Conservation (phyloP, 2,888 invertebrate species). For the Hirtodrosophila cameraria region DNA sequence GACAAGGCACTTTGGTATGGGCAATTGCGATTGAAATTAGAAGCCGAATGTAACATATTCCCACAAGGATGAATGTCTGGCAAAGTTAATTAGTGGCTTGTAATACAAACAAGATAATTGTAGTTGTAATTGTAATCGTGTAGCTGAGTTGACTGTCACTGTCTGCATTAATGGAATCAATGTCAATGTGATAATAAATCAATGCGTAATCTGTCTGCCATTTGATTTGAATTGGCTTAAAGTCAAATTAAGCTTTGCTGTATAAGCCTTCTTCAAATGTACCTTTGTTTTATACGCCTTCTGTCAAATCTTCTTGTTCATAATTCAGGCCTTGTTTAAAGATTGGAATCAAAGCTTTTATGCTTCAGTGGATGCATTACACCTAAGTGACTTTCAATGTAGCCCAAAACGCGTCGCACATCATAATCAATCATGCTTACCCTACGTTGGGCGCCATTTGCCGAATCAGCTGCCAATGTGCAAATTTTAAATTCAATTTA, state of each 20-base stretch:
- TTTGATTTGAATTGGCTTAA: slow-evolving; percentile 11
- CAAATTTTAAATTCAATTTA: slow-evolving; percentile 18
- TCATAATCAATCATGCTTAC: slow-evolving; percentile 28
- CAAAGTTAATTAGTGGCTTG: slow-evolving; percentile 25
- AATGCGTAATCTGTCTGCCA: slow-evolving; percentile 17
- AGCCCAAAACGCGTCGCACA: not conserved
- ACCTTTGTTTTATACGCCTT: too few species aligned
- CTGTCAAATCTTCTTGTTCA: too few species aligned
- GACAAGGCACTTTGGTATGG: not conserved
- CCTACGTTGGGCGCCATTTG: slow-evolving; percentile 3
- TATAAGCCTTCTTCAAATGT: too few species aligned
- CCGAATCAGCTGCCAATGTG: slow-evolving; percentile 9
- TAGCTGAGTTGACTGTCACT: slow-evolving; percentile 5
- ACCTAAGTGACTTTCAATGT: slow-evolving; percentile 52
- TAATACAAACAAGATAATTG: not conserved
- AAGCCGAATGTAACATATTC: slow-evolving; percentile 10
- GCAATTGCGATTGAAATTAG: slow-evolving; percentile 10
- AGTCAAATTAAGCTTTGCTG: not conserved
- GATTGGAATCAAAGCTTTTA: slow-evolving; percentile 1
- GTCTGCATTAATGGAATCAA: slow-evolving; percentile 14
- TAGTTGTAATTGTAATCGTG: slow-evolving; percentile 10
- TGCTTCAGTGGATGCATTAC: slow-evolving; percentile 27
- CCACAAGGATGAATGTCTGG: slow-evolving; percentile 25
- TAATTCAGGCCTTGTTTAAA: not conserved
- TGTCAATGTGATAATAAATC: slow-evolving; percentile 21